These are phyloP conservation scores for Muntiacus muntjak DNA, from an alignment of 2,113 vertebrate genomes.

Conservation along the genomic window DNA sequence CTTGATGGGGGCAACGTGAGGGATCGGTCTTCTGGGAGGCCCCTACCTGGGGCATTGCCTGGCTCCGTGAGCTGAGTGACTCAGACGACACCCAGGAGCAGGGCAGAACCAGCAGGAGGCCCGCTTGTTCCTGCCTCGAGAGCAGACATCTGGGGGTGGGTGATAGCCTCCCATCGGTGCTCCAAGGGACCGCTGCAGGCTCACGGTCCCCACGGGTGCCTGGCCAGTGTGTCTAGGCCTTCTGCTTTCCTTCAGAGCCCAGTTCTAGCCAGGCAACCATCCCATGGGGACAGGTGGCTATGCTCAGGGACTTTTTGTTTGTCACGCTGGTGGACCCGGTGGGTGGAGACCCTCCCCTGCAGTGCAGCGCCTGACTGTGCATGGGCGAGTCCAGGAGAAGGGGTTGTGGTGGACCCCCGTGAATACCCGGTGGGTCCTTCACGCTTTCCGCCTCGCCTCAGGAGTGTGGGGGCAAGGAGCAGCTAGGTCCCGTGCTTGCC, in stretches of 20 bases:
- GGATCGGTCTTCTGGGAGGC: not conserved
- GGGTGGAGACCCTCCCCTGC: not conserved
- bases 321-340: not conserved
- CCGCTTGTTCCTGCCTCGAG: not conserved
- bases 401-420: too few species aligned
- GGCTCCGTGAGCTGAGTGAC: not conserved
- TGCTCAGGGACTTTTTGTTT: not conserved
- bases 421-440: not conserved
- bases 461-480: not conserved
- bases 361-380: not conserved
- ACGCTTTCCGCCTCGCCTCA: not conserved
- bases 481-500: not conserved
- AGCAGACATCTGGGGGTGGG: not conserved
- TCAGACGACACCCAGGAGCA: not conserved
- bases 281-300: not conserved
- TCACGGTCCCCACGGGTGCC: not conserved
- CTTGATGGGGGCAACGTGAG: not conserved
- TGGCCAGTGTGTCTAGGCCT: not conserved
- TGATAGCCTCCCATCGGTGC: rapidly evolving
- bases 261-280: not conserved
- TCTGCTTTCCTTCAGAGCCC: not conserved
- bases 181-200: rapidly evolving
- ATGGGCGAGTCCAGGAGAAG: rapidly evolving
- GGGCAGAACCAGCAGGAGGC: not conserved
- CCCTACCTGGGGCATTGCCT: not conserved